Percentiles rank a stretch among this genome's conserved stretches.
Conservation (phyloP, 2,113 vertebrate genomes). For the Brachyhypopomus occidentalis region DNA sequence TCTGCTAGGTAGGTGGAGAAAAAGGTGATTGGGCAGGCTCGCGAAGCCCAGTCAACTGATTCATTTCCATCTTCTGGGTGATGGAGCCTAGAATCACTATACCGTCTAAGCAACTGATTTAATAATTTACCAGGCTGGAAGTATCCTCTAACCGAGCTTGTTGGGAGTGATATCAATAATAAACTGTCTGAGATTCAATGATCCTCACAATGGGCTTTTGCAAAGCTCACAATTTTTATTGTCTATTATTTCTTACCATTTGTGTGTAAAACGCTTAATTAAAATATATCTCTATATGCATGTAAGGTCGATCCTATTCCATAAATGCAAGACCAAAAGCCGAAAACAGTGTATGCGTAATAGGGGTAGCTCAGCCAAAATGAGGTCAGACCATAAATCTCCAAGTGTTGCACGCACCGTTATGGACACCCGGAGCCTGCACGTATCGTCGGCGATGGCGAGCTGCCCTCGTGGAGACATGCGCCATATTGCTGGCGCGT, state of each 20-base stretch:
- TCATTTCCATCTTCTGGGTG: conserved; percentile 18
- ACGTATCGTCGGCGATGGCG: neutral
- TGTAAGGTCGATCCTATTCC: neutral
- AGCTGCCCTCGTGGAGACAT: neutral
- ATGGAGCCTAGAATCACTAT: conserved; percentile 6
- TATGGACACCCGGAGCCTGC: neutral
- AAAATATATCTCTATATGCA: neutral
- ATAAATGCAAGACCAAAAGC: neutral
- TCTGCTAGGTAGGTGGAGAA: neutral
- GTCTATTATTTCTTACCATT: neutral
- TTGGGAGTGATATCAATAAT: neutral
- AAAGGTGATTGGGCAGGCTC: conserved; percentile 6
- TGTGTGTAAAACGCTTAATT: neutral
- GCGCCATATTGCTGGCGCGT: conserved; percentile 31
- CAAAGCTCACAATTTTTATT: neutral
- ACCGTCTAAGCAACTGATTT: conserved; percentile 12
- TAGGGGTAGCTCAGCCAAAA: conserved; percentile 67
- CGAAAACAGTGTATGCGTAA: neutral
- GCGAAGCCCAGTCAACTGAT: neutral
- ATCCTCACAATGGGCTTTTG: neutral
- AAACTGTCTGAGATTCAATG: neutral
- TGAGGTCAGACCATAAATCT: conserved; percentile 55
- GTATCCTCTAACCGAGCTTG: conserved; percentile 1
- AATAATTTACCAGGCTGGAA: conserved; percentile 24
- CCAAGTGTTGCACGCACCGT: conserved; percentile 28